Percentiles rank a stretch among this genome's conserved stretches.
Conservation (phyloP, 1,140 invertebrate genomes). For the Zaprionus gabonicus region DNA sequence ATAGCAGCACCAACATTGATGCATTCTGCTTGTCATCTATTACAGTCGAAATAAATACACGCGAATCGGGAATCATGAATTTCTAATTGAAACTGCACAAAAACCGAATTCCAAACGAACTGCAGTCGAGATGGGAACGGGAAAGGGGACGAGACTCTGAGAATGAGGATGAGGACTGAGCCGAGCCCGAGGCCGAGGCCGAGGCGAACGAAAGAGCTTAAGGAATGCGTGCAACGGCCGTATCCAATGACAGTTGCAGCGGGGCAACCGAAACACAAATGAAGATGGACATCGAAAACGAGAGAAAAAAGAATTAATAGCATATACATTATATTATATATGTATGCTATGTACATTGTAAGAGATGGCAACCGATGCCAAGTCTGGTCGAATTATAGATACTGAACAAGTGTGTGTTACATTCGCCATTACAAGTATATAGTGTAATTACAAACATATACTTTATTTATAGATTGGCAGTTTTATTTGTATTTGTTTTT, state of each 20-base stretch:
- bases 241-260: constrained; percentile 58
- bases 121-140: not conserved
- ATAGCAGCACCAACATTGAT: not conserved
- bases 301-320: constrained; percentile 1
- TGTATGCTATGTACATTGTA: not conserved
- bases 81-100: constrained; percentile 60
- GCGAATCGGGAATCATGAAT: constrained; percentile 53
- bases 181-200: too few relatives aligned
- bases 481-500: too few relatives aligned
- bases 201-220: constrained; percentile 10
- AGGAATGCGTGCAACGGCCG: constrained; percentile 63
- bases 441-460: too few relatives aligned
- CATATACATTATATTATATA: not conserved
- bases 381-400: not conserved
- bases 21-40: constrained; percentile 11
- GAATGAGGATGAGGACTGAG: not conserved
- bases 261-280: constrained; percentile 12
- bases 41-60: constrained; percentile 48
- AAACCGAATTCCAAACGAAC: constrained; percentile 30
- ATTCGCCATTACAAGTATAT: too few relatives aligned
- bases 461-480: too few relatives aligned
- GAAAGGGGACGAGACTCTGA: not conserved
- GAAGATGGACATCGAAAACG: constrained; percentile 25
- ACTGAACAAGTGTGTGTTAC: not conserved
- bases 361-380: not conserved